Conservation (phyloP, 92 coral and sea anemone species). For the Siderastrea siderea region DNA sequence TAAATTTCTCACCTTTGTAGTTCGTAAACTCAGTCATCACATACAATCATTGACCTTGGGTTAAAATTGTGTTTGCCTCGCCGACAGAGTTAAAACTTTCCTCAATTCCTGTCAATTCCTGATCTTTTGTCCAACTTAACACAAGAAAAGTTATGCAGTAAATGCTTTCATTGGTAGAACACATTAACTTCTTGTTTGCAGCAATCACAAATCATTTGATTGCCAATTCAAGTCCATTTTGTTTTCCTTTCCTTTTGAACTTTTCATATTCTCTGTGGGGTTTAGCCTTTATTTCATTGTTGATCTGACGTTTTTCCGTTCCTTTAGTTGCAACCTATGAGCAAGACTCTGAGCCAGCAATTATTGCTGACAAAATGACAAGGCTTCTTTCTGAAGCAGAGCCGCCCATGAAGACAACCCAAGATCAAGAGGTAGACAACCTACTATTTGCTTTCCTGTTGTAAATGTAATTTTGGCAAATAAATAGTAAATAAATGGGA, state of each 20-base stretch:
- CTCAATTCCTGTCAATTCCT: background rate
- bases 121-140: background rate
- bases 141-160: background rate
- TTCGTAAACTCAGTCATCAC: no score
- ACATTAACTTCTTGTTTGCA: no score
- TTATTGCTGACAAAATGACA: conserved; percentile 84
- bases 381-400: conserved; percentile 94
- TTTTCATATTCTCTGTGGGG: no score
- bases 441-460: background rate
- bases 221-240: no score
- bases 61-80: no score
- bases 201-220: no score
- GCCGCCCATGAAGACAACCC: conserved; percentile 56
- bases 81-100: background rate
- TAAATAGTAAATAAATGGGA: no score
- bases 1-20: no score
- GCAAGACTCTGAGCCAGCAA: conserved; percentile 92
- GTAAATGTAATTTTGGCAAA: no score
- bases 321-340: conserved; percentile 85
- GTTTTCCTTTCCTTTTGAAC: no score
- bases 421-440: conserved; percentile 73
- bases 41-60: no score
- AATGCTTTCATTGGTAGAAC: background rate
- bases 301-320: background rate
- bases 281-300: no score